Evolutionary conservation across 2,113 vertebrate genomes (phyloP), one percentile per base, ranked within the genome.

Genomic region (Arizona elegans): DNA sequence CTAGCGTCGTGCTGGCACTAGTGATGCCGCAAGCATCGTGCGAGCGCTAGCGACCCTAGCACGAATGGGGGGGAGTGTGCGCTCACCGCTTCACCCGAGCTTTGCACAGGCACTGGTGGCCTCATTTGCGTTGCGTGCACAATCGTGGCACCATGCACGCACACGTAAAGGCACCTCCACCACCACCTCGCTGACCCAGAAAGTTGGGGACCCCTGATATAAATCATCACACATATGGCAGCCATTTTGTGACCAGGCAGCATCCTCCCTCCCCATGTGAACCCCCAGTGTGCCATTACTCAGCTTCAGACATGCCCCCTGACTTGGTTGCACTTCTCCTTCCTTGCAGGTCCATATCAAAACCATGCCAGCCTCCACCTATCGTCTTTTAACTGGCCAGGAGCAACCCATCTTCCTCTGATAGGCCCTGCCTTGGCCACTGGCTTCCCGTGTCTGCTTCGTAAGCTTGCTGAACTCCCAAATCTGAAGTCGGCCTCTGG

Each of bases 301-400:
- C 33, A 43, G 75, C 8, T 81, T 21, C 33, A 81, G 5, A 9
- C 7, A 19, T 9, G n/a, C 2, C 15, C 15, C n/a, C n/a, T 75
- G 13, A 75, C n/a, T 15, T 33, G 29, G 13, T 33, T 33, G n/a
- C 13, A 2, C 5, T 3, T 5, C 23, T 5, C 0, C 93, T 15
- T 95, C 23, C 94, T 52, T 81, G 5, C 93, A 99, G 99, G 99
- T 99, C 62, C 99, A 99, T 95, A 98, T 99, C 97, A 99, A 99
- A 98, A 99, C 98, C 0, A 99, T 99, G 99, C 99, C 99, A 0
- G 98, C 98, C 0, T 98, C 99, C 33, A 99, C 99, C 0, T 99
- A 99, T 96, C 98, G 98, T 13, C 97, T 99, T 24, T 95, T 99
- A 95, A 99, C 99, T 0, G 99, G 99, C 95, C 99, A 99, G 95